Percentiles rank a stretch among this genome's conserved stretches.
These are phyloP conservation scores for Lucilia sericata DNA, from an alignment of 1,140 invertebrate species.

Conservation along the genomic window DNA sequence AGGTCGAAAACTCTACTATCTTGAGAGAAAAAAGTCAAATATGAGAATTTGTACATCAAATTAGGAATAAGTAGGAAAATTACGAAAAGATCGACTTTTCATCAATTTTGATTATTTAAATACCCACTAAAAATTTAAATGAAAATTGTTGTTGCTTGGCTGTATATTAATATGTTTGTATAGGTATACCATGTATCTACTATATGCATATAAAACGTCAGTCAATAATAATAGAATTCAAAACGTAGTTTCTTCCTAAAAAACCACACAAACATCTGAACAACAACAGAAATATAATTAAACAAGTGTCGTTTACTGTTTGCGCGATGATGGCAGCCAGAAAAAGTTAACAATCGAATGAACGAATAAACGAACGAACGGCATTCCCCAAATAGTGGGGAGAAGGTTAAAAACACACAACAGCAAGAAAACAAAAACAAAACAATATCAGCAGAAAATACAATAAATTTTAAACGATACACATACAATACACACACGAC, in stretches of 20 bases:
- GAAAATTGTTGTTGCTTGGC: too few relatives aligned
- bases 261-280: not conserved
- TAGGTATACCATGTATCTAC: not conserved
- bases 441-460: not conserved
- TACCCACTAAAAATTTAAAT: too few relatives aligned
- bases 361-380: not conserved
- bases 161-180: too few relatives aligned
- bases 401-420: slow-evolving; percentile 8
- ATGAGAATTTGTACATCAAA: too few relatives aligned
- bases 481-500: not conserved
- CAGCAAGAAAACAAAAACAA: not conserved
- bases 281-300: slow-evolving; percentile 11
- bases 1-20: too few relatives aligned
- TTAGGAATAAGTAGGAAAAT: too few relatives aligned
- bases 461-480: not conserved
- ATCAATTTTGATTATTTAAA: too few relatives aligned
- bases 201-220: slow-evolving; percentile 16
- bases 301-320: slow-evolving; percentile 9
- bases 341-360: not conserved
- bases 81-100: too few relatives aligned
- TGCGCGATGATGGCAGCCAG: not conserved
- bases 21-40: too few relatives aligned
- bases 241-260: slow-evolving; percentile 25
- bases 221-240: slow-evolving; percentile 15
- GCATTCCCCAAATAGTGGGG: slow-evolving; percentile 14